A percentile compares a stretch with the other conserved stretches of the same genome.
These are phyloP conservation scores for Xylocampa areola DNA, from an alignment of 2,888 invertebrate genomes.

Conservation along the genomic window DNA sequence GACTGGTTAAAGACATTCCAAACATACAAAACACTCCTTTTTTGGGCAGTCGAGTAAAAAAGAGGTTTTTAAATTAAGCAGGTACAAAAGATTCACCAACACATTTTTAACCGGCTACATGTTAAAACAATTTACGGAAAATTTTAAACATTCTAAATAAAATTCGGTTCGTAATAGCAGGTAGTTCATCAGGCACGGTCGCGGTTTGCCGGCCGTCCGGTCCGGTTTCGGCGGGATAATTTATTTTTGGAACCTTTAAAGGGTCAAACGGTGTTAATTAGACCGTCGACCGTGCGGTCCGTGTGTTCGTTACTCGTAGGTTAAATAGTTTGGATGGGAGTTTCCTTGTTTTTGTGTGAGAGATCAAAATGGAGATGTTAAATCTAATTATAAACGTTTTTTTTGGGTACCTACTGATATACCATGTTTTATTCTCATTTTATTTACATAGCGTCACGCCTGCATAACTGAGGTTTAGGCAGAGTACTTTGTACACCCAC, in stretches of 20 bases:
- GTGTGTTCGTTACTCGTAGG: conserved; percentile 16
- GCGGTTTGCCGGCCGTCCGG: conserved; percentile 15
- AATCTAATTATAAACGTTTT: too few relatives aligned
- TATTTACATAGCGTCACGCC: too few relatives aligned
- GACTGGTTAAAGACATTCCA: too few relatives aligned
- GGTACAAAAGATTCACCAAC: conserved; percentile 21
- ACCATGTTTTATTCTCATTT: too few relatives aligned
- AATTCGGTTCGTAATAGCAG: conserved; percentile 33
- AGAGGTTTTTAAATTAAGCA: too few relatives aligned
- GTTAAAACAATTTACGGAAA: conserved; percentile 22
- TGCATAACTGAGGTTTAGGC: too few relatives aligned
- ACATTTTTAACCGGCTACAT: not conserved
- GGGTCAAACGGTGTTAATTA: conserved; percentile 40
- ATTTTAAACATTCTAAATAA: conserved; percentile 25
- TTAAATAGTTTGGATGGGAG: conserved; percentile 28
- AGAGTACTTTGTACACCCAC: too few relatives aligned
- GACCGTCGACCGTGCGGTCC: conserved; percentile 5
- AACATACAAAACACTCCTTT: too few relatives aligned
- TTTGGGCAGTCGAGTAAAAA: too few relatives aligned
- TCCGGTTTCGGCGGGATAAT: conserved; percentile 25
- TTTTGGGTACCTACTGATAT: too few relatives aligned
- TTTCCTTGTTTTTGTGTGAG: too few relatives aligned
- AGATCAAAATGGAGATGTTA: too few relatives aligned
- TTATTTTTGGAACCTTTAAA: conserved; percentile 38
- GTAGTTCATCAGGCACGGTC: conserved; percentile 3